These are phyloP conservation scores for Epinephelus moara DNA, from an alignment of 2,113 vertebrate genomes.

Conservation along the genomic window DNA sequence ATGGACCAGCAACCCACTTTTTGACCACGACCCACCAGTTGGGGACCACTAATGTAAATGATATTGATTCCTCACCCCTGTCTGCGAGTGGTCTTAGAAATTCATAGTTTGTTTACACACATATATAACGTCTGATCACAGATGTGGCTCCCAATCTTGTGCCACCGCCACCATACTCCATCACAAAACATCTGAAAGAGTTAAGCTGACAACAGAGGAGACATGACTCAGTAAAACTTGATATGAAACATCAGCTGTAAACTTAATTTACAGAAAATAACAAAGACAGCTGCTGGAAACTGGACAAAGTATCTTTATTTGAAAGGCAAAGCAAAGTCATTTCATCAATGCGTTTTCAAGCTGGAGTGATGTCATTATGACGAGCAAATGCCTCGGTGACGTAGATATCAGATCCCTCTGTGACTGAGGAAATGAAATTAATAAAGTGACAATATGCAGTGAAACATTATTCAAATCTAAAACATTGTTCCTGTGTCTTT, in stretches of 20 bases:
- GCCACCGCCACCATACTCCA: neutral
- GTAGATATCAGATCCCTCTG: conserved; percentile 7
- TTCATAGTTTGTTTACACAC: too few relatives aligned
- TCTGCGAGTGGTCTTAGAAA: too few relatives aligned
- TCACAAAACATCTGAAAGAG: neutral
- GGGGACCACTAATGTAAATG: too few relatives aligned
- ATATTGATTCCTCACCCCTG: too few relatives aligned
- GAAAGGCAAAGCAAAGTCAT: neutral
- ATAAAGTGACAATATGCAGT: neutral
- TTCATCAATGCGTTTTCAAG: neutral
- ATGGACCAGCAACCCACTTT: too few relatives aligned
- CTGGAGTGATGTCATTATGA: conserved; percentile 13
- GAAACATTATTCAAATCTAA: neutral
- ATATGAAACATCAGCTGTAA: neutral
- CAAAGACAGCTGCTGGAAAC: neutral
- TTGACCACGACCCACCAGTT: too few relatives aligned
- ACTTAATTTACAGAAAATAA: neutral
- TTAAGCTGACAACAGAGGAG: neutral
- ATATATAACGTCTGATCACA: too few relatives aligned
- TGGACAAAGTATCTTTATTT: neutral
- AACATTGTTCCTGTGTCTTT: neutral
- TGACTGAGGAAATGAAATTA: conserved; percentile 9
- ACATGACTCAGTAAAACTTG: neutral
- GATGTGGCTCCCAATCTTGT: too few relatives aligned
- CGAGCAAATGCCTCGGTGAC: neutral